Evolutionary conservation across 1,140 invertebrate species (phyloP), one percentile per base, ranked within the genome.

Genomic region (Bombus sylvicola): DNA sequence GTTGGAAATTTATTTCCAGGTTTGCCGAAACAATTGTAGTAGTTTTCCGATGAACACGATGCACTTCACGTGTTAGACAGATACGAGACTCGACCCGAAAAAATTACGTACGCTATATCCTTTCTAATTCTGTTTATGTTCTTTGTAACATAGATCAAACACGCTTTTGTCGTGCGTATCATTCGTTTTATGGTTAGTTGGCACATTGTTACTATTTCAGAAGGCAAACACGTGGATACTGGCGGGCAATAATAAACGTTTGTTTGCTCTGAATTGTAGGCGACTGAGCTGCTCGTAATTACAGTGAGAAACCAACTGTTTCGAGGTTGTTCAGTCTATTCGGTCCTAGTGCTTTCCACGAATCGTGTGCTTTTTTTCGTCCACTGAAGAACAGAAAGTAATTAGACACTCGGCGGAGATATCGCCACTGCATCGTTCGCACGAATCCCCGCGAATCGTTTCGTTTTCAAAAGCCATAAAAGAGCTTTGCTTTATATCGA

Each of bases 241-340:
- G 0, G 5, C 28, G 37, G 3, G 57, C 25, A 57, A 77, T 77
- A 77, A 77, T 77, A 77, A 77, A 77, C 57, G 75, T 77, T 41
- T 77, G 75, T 77, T 77, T 77, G 59, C 59, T 39, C 28, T 43
- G 37, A 77, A 77, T 64, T 77, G 75, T 77, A 64, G 28, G 10
- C 12, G 37, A 41, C 37, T 31, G 59, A 62, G 59, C 18, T 76
- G n/a, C 28, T 77, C 75, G 57, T 77, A 64, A 77, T 77, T 77
- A 77, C 75, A n/a, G 75, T 43, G 75, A 62, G 75, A 77, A 77
- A 64, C 75, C 18, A 64, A 59, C 15, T 25, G 34, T 62, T 66
- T 43, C 37, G 28, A 64, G 57, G 37, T 5, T 71, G 22, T 28
- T 71, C 37, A 4, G 37, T 22, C 18, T 53, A 22, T 53, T 53